Base-by-base conservation (phyloP, 2,888 invertebrate genomes). In the Agrenia bidenticulata region DNA sequence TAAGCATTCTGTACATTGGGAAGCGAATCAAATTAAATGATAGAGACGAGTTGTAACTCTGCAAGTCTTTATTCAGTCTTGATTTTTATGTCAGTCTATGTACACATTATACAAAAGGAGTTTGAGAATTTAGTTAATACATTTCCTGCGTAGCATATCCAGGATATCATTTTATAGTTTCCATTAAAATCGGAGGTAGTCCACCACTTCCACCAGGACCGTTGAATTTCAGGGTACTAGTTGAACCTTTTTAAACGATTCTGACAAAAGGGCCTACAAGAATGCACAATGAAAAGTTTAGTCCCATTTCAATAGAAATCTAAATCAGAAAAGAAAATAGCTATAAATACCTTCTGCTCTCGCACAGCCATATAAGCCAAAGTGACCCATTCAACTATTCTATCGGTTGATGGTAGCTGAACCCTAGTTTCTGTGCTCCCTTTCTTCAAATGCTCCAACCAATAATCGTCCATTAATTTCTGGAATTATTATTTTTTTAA, bases 361-460 rank as follows among this genome's bases (percentile, higher is more conserved):
- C 53, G 56, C 51, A 72, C 39, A 1, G n/a, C 60, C 9, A 58
- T 55, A 61, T 73, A 71, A 7, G 77, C 64, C 11, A 45, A 56
- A 26, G 67, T 51, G 17, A 77, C 75, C 77, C 77, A 77, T 39
- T 73, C 66, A 15, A 75, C 65, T 2, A 77, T 67, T 17, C 76
- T 73, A 54, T 71, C 71, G 0, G 72, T 64, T 2, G 73, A 69
- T 1, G 77, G 77, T 19, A 76, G 56, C 41, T 72, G 67, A 11
- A 74, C 62, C 51, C 66, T 73, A n/a, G 58, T 59, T n/a, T 65
- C 67, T 21, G 13, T 19, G 23, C 55, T 59, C 53, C 64, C 54
- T 64, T 63, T 61, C 60, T 67, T 32, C n/a, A 70, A 59, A 54
- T 73, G 69, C 2, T 62, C 26, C 9, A 51, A 27, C 77, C 77